phyloP scores from a whole-genome alignment of 2,888 invertebrate genomes.

The Acanthacorydalis orientalis region DNA sequence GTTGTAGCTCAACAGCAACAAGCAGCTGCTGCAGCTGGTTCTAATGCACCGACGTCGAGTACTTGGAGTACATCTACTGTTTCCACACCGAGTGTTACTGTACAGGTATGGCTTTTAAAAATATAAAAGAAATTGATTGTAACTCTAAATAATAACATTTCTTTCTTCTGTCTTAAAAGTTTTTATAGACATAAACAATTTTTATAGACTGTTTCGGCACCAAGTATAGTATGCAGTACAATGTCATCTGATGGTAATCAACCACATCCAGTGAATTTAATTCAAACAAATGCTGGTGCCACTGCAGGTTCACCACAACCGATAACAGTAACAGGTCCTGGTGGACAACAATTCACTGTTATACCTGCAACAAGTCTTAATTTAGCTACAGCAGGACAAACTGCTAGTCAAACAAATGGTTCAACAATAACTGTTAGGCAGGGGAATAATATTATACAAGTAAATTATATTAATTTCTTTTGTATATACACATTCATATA shows the following conservation, averaged over 20 bases:
- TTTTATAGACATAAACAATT: slow-evolving; percentile 7
- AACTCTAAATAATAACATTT: neutral
- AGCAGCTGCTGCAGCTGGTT: slow-evolving; percentile 22
- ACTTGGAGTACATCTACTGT: slow-evolving; percentile 23
- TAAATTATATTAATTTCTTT: slow-evolving; percentile 10
- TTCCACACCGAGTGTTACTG: slow-evolving; percentile 22
- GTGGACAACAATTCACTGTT: slow-evolving; percentile 69
- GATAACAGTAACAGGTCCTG: slow-evolving; percentile 54
- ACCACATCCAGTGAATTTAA: slow-evolving; percentile 8
- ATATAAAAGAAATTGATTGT: slow-evolving; percentile 6
- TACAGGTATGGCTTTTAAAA: slow-evolving; percentile 22
- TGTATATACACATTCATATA: slow-evolving; percentile 14
- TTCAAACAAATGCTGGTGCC: slow-evolving; percentile 18
- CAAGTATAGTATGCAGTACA: slow-evolving; percentile 23
- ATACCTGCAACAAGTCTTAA: slow-evolving; percentile 54
- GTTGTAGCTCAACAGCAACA: slow-evolving; percentile 10
- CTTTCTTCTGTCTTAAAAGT: neutral
- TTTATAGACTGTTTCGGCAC: slow-evolving; percentile 22
- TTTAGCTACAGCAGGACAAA: slow-evolving; percentile 22
- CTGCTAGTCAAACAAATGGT: slow-evolving; percentile 35
- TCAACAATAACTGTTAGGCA: slow-evolving; percentile 20
- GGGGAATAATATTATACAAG: slow-evolving; percentile 18
- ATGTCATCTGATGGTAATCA: slow-evolving; percentile 5
- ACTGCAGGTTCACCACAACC: slow-evolving; percentile 33
- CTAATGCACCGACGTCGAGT: slow-evolving; percentile 15